Base-by-base conservation (phyloP, 2,888 invertebrate genomes). In the Nomada ferruginata region DNA sequence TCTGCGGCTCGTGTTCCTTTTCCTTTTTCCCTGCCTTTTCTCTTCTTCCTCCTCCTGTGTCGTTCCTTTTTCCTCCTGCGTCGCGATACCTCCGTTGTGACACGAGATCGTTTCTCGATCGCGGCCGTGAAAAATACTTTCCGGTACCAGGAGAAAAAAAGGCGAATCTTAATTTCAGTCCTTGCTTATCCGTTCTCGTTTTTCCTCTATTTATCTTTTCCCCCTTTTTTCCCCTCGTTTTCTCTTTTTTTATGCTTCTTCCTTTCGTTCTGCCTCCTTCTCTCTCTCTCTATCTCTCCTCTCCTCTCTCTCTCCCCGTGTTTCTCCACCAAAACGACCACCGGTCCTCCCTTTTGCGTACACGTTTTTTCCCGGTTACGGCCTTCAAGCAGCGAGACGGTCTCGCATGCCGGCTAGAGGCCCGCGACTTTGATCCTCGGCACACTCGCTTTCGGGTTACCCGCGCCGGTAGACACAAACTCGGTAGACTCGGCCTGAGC, bases 401-500 rank as follows among this genome's bases (percentile, higher is more conserved):
- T 89, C 89, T 88, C 89, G 87, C 91, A 89, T 90, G 90, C 90
- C 88, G 91, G 85, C 79, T 85, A 85, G 84, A 89, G 89, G 89
- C 89, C 90, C 89, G 89, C 89, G 90, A 88, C 87, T 91, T 89
- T 89, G 88, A 89, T 91, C 91, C 84, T 85, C 85, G 87, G 83
- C 83, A 86, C 90, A 88, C 89, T 90, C 91, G 90, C 91, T 91
- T 90, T 90, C 90, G 90, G 90, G 88, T 84, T 90, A 89, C 88
- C 90, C 92, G 92, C 91, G 90, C 92, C 92, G 92, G 92, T 91
- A 86, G 87, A 92, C 92, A 93, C 91, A 93, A 92, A 92, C 91
- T 92, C 92, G 93, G 92, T 92, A 92, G 92, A 93, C 92, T 91
- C 92, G 92, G 92, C 91, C 90, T 92, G 92, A 90, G 89, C 87